Conservation (phyloP, 2,797 vertebrate genomes). For the Lerista edwardsae region DNA sequence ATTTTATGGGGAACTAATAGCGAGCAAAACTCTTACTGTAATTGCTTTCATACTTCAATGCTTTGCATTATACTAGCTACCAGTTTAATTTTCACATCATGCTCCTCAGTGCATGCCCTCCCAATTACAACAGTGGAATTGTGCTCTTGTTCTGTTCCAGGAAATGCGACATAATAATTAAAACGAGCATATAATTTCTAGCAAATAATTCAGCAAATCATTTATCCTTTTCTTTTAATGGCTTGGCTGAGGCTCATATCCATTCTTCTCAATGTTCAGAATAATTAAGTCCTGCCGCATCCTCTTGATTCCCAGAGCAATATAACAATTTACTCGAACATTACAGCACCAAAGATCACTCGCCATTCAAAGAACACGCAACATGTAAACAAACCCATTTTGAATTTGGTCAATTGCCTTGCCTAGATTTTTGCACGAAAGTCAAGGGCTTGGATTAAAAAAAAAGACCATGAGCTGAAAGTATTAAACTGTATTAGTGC, state of each 20-base stretch:
- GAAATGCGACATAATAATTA: constrained; percentile 58
- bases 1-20: constrained; percentile 16
- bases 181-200: constrained; percentile 43
- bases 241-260: constrained; percentile 20
- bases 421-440: background rate
- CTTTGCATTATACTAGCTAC: constrained; percentile 38
- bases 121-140: constrained; percentile 27
- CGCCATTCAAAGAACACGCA: background rate
- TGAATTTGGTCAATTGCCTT: background rate
- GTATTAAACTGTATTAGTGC: too few species aligned
- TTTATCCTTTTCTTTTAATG: constrained; percentile 30
- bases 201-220: constrained; percentile 46
- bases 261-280: constrained; percentile 27
- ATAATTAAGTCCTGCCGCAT: constrained; percentile 1
- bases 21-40: constrained; percentile 22
- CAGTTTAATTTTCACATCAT: constrained; percentile 47
- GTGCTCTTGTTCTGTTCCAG: constrained; percentile 34
- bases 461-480: too few species aligned
- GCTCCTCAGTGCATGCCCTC: constrained; percentile 46
- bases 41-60: constrained; percentile 52
- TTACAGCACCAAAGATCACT: background rate
- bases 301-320: background rate
- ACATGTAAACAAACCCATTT: background rate
- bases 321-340: background rate
- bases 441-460: too few species aligned